Conservation (phyloP, 2,888 invertebrate genomes). For the Drosophila niveifrons region DNA sequence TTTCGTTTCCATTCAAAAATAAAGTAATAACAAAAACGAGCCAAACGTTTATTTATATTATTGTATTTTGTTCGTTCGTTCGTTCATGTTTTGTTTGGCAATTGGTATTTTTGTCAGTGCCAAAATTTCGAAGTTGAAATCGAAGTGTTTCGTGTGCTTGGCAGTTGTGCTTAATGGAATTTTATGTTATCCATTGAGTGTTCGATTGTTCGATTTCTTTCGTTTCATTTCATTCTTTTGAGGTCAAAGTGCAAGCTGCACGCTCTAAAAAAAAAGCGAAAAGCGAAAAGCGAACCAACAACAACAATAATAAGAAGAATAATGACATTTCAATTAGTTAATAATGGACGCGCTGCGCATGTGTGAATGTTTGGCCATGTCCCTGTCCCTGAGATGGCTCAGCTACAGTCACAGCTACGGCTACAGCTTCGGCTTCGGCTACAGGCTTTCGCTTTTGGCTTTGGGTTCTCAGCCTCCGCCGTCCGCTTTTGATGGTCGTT, state of each 20-base stretch:
- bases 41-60: background rate
- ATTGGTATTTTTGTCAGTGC: constrained; percentile 11
- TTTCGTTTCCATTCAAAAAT: background rate
- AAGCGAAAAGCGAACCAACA: constrained; percentile 7
- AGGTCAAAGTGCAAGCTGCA: constrained; percentile 73
- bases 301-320: constrained; percentile 38
- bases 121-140: constrained; percentile 9
- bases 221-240: constrained; percentile 39
- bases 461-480: constrained; percentile 18
- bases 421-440: constrained; percentile 18
- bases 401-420: constrained; percentile 22
- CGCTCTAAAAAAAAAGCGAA: constrained; percentile 28
- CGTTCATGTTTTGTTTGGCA: constrained; percentile 4
- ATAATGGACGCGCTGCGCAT: constrained; percentile 65
- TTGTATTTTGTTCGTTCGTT: background rate
- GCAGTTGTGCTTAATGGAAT: constrained; percentile 73
- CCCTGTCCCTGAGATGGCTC: constrained; percentile 62
- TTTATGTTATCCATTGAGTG: constrained; percentile 59
- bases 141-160: constrained; percentile 65
- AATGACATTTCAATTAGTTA: constrained; percentile 76
- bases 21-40: constrained; percentile 28
- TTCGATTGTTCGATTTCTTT: constrained; percentile 45
- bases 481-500: constrained; percentile 2
- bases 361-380: constrained; percentile 69
- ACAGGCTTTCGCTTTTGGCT: constrained; percentile 20